Conservation (phyloP, 2,113 vertebrate species). For the Nothobranchius kuhntae region DNA sequence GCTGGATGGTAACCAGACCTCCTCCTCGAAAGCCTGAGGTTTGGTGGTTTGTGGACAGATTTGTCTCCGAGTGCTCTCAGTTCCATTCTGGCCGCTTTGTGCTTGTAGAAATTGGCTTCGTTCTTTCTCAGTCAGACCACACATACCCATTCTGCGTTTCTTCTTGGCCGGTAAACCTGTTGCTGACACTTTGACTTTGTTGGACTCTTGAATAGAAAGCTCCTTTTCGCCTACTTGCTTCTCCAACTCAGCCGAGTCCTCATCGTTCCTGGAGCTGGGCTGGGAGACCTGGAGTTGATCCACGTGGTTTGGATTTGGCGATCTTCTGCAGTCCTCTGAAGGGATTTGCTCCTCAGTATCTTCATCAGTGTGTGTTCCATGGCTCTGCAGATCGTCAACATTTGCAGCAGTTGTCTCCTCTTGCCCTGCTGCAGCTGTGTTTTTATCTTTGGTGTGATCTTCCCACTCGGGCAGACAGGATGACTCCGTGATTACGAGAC, state of each 20-base stretch:
- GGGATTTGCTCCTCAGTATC: slow-evolving; percentile 16
- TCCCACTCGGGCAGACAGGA: slow-evolving; percentile 14
- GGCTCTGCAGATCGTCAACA: neutral
- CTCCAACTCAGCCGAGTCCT: slow-evolving; percentile 4
- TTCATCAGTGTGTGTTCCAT: neutral
- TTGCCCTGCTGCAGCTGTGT: slow-evolving; percentile 2
- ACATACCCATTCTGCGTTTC: slow-evolving; percentile 73
- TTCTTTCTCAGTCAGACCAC: slow-evolving; percentile 55
- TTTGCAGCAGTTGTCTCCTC: slow-evolving; percentile 2
- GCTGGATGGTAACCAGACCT: neutral
- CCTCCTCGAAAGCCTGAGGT: slow-evolving; percentile 8
- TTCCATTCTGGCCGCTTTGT: slow-evolving; percentile 1
- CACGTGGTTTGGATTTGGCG: neutral
- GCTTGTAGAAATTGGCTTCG: slow-evolving; percentile 37
- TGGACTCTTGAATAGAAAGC: slow-evolving; percentile 9
- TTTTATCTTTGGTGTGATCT: slow-evolving; percentile 3
- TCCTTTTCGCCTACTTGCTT: neutral
- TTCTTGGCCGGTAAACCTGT: slow-evolving; percentile 46
- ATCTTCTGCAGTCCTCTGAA: neutral
- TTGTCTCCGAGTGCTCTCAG: neutral
- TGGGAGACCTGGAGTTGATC: slow-evolving; percentile 7
- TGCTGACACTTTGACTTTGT: slow-evolving; percentile 21
- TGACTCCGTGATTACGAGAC: neutral
- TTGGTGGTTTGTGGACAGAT: slow-evolving; percentile 1
- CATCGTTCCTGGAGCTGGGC: neutral